Evolutionary conservation across 2,113 vertebrate genomes (phyloP).

Genomic region (Rhegmatorhina hoffmannsi): DNA sequence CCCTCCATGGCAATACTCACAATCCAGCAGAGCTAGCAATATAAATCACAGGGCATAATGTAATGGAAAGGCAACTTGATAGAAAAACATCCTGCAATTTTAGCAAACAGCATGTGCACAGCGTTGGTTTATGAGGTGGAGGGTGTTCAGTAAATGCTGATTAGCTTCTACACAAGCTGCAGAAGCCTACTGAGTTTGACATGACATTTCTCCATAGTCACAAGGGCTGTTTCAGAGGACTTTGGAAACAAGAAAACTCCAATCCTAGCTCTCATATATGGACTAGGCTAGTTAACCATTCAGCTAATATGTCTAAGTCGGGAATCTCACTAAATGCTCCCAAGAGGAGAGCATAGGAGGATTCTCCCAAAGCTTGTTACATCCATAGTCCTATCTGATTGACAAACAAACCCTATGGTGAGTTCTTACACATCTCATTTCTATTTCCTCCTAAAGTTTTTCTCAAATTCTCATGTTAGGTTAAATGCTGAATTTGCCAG

Average conservation of each 20-base stretch:
- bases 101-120: slow-evolving; percentile 27
- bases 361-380: background rate
- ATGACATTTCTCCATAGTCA: background rate
- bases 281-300: background rate
- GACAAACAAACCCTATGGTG: background rate
- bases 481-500: background rate
- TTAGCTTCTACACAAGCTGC: background rate
- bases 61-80: slow-evolving; percentile 23
- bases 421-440: background rate
- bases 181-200: slow-evolving; percentile 18
- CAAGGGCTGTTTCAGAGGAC: background rate
- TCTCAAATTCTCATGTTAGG: background rate
- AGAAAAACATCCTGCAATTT: slow-evolving; percentile 50
- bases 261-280: background rate
- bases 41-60: slow-evolving; percentile 43
- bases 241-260: background rate
- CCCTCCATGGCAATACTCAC: slow-evolving; percentile 19
- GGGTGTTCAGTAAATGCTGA: background rate
- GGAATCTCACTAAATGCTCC: background rate
- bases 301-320: background rate
- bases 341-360: background rate
- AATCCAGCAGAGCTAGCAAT: slow-evolving; percentile 35
- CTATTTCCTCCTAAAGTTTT: background rate
- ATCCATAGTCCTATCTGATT: background rate
- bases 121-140: background rate